Base-by-base conservation (phyloP, 92 coral and sea anemone species). In the Desmophyllum pertusum region DNA sequence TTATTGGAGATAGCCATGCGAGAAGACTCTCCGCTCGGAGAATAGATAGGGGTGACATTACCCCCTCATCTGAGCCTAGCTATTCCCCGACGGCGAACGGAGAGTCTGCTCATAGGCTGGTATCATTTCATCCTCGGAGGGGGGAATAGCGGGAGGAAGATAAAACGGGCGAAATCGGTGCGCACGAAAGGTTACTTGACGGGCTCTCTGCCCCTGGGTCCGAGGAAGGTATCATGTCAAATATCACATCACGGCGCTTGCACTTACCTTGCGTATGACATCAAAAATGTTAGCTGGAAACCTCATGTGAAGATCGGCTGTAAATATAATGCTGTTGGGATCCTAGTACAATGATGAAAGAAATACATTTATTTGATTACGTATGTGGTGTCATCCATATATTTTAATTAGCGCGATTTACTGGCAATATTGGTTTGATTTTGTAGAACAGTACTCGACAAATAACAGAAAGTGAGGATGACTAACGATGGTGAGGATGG, bases 261-360 rank as follows among this genome's bases (percentile, higher is more conserved):
- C 29, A 35, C 74, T 68, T 74, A 85, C 94, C 92, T 91, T 91
- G 51, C 94, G 75, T 52, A 91, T 73, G 57, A 84, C 88, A 33
- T 91, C 92, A 63, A 91, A 91, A 39, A 91, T 38, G 36, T 88
- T 85, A 14, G 78, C 81, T 67, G 94, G 94, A 67, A 91, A 71
- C 65, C 37, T 81, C 39, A 91, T 75, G 77, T 91, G 94, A 27
- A 91, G 87, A 55, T 91, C 94, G 41, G 89, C 83, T 4, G 94
- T 91, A 72, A 91, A 88, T 40, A 91, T 71, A 39, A 91, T 88
- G 70, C 94, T 91, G 86, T 91, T 69, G 30, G 92, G 87, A 42
- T 91, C 92, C 92, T 91, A 38, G 38, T 75, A 72, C 64, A 50
- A 15, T 18, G 45, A 38, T 1, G 23, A 37, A 41, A 43, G n/a